A percentile compares a stretch with the other conserved stretches of the same genome.
These are phyloP conservation scores for Fregata magnificens DNA, from an alignment of 2,113 vertebrate species.

Conservation along the genomic window DNA sequence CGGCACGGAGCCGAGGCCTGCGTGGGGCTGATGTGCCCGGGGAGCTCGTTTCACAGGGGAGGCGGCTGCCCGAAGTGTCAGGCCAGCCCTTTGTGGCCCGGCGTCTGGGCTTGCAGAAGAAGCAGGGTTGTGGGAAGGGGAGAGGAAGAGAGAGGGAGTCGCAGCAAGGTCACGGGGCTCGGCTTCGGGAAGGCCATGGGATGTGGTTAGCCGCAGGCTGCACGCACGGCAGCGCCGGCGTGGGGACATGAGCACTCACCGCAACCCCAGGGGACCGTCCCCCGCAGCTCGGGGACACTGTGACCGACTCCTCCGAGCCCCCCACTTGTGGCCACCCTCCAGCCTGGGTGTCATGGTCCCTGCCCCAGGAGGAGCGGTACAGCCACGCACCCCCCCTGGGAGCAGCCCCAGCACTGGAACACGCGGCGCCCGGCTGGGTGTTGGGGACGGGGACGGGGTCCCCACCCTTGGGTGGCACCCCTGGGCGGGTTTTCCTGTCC, in stretches of 20 bases:
- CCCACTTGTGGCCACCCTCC: background rate
- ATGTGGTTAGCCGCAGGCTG: slow-evolving; percentile 68
- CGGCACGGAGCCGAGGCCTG: fast-evolving
- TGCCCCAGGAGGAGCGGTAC: background rate
- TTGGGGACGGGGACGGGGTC: fast-evolving
- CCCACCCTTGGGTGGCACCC: background rate
- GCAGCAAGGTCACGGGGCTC: background rate
- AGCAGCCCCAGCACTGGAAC: background rate
- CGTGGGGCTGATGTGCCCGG: fast-evolving
- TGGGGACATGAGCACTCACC: background rate
- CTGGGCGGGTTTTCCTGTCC: background rate
- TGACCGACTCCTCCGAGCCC: fast-evolving
- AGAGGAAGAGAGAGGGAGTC: slow-evolving; percentile 60
- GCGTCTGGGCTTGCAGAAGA: background rate
- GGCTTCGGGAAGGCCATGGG: slow-evolving; percentile 47
- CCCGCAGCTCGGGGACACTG: fast-evolving
- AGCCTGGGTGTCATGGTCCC: background rate
- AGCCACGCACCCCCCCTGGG: fast-evolving
- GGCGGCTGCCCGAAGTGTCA: background rate
- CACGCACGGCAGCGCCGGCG: background rate
- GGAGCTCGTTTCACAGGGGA: background rate
- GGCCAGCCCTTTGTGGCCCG: background rate
- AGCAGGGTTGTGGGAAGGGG: background rate
- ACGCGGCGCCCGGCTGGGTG: fast-evolving
- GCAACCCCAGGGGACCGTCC: background rate